Conservation (phyloP, 2,797 vertebrate species). For the Myiotriccus ornatus region DNA sequence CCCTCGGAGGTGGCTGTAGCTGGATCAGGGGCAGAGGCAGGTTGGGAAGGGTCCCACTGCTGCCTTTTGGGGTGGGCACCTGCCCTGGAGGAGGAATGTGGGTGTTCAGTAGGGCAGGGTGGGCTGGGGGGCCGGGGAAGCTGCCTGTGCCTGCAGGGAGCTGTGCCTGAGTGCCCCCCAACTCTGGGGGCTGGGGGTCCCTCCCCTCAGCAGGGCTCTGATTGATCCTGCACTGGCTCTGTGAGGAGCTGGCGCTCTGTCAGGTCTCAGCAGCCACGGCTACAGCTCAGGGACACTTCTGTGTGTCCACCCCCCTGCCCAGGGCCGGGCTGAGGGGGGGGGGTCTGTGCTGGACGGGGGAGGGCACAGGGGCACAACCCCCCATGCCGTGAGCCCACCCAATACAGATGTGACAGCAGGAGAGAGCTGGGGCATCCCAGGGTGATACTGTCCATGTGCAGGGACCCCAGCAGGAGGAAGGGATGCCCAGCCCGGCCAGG, state of each 20-base stretch:
- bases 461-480: fast-evolving
- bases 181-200: fast-evolving
- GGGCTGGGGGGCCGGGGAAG: neutral
- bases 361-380: neutral
- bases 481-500: neutral
- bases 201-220: too few species aligned
- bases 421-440: fast-evolving
- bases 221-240: neutral
- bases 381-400: neutral
- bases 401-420: neutral
- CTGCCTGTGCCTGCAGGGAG: neutral
- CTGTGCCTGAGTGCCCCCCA: fast-evolving
- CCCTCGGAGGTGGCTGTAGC: too few species aligned
- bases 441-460: fast-evolving
- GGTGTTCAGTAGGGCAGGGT: neutral
- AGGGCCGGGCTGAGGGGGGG: neutral
- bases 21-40: fast-evolving
- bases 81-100: too few species aligned
- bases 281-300: neutral
- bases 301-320: neutral
- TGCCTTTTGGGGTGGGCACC: neutral
- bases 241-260: neutral
- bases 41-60: neutral
- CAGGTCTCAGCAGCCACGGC: neutral
- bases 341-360: neutral